phyloP scores from a whole-genome alignment of 1,140 invertebrate species.

The Psix sp. region DNA sequence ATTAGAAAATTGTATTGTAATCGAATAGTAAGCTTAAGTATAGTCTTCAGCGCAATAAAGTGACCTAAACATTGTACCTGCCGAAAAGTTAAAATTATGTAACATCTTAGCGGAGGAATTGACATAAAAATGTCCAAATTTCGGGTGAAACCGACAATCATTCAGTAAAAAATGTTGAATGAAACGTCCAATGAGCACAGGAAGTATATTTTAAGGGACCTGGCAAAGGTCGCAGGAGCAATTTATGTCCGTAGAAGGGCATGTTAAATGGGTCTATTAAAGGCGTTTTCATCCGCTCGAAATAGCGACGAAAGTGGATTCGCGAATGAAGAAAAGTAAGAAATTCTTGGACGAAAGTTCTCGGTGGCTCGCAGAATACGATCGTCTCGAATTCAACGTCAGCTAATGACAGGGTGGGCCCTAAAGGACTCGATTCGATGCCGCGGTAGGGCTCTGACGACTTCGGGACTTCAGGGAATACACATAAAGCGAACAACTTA shows the following conservation, averaged over 20 bases:
- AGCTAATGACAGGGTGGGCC: slow-evolving; percentile 74
- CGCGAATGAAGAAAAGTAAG: slow-evolving; percentile 59
- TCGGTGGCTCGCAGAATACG: slow-evolving; percentile 67
- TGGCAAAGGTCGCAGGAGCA: slow-evolving; percentile 31
- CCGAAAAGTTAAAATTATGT: too few species aligned
- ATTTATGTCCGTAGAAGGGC: slow-evolving; percentile 36
- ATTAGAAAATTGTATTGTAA: too few species aligned
- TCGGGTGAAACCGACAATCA: slow-evolving; percentile 14
- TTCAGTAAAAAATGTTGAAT: slow-evolving; percentile 45
- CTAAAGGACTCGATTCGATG: slow-evolving; percentile 54
- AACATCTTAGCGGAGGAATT: too few species aligned
- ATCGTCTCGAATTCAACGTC: slow-evolving; percentile 73
- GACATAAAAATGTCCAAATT: too few species aligned
- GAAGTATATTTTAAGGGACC: slow-evolving; percentile 29
- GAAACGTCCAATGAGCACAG: slow-evolving; percentile 18
- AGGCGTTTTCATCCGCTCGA: slow-evolving; percentile 42
- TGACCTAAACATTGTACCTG: too few species aligned
- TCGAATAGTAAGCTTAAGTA: too few species aligned
- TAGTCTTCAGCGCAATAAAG: too few species aligned
- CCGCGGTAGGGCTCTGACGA: slow-evolving; percentile 54
- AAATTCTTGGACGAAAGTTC: slow-evolving; percentile 57
- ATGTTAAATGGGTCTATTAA: slow-evolving; percentile 54
- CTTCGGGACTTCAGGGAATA: slow-evolving; percentile 76
- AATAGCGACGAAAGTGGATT: slow-evolving; percentile 49
- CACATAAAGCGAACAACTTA: slow-evolving; percentile 78